Evolutionary conservation across 35 echinoderm and acorn worm genomes (phyloP).

Genomic region (Eucidaris tribuloides): DNA sequence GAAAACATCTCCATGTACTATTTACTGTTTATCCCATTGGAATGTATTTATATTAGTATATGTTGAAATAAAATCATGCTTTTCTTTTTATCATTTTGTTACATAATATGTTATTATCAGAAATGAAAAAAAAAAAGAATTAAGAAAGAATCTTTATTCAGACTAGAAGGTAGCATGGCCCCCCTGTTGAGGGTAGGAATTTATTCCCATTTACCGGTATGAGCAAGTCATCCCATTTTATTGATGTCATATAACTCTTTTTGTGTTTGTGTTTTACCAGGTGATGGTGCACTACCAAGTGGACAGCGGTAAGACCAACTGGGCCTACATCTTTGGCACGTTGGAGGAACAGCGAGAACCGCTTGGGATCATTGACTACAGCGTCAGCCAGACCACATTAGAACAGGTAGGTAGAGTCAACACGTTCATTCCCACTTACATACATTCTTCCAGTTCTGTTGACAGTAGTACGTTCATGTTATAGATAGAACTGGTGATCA

Average conservation of each 20-base stretch:
- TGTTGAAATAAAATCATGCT: no score
- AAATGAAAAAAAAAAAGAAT: no score
- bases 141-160: no score
- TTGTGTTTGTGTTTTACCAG: slow-evolving; percentile 40
- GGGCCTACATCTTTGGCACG: slow-evolving; percentile 89
- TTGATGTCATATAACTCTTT: neutral
- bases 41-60: no score
- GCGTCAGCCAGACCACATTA: slow-evolving; percentile 93
- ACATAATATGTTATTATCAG: no score
- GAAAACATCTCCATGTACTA: no score
- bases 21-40: no score
- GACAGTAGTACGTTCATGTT: no score
- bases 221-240: neutral
- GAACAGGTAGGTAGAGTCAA: slow-evolving; percentile 63
- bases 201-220: neutral
- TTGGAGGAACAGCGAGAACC: slow-evolving; percentile 70
- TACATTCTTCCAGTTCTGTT: neutral
- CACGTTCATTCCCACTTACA: neutral
- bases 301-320: slow-evolving; percentile 63
- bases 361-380: slow-evolving; percentile 77
- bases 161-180: neutral
- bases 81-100: no score
- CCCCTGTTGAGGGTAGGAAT: neutral
- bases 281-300: slow-evolving; percentile 90
- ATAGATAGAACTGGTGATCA: no score